Conservation (phyloP, 2,113 vertebrate species). For the Chlorodrepanis virens region DNA sequence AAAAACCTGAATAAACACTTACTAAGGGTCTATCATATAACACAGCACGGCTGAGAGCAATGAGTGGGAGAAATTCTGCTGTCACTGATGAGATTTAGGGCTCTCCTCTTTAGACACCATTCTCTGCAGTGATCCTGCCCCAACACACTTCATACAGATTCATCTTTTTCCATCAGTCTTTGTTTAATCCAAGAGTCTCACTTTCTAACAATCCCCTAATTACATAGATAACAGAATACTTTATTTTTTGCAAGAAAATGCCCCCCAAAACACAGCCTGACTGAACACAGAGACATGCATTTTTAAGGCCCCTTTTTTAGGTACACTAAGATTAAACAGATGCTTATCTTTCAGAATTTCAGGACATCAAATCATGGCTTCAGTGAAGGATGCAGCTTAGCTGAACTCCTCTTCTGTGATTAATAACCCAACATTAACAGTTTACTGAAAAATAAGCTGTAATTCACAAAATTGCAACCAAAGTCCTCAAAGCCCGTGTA, state of each 20-base stretch:
- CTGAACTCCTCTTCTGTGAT: neutral
- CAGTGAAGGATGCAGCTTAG: neutral
- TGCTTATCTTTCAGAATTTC: neutral
- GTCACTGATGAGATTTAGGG: neutral
- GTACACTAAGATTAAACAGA: neutral
- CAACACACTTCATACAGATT: neutral
- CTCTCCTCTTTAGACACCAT: neutral
- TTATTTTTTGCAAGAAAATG: neutral
- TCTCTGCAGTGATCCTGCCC: neutral
- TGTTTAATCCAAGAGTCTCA: neutral
- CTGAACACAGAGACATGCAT: neutral
- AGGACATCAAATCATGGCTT: neutral
- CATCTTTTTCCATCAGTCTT: neutral
- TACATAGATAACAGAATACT: neutral
- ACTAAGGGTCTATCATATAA: neutral
- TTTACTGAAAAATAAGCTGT: neutral
- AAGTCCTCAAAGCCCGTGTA: neutral
- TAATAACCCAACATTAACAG: neutral
- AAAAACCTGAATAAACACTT: neutral
- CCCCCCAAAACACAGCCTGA: neutral
- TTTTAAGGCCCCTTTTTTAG: neutral
- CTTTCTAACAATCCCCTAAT: neutral
- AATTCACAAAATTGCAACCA: neutral
- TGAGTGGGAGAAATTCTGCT: neutral
- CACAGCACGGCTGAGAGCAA: rapidly evolving